Conservation (phyloP, 2,113 vertebrate species). For the Brachyhypopomus gauderio region DNA sequence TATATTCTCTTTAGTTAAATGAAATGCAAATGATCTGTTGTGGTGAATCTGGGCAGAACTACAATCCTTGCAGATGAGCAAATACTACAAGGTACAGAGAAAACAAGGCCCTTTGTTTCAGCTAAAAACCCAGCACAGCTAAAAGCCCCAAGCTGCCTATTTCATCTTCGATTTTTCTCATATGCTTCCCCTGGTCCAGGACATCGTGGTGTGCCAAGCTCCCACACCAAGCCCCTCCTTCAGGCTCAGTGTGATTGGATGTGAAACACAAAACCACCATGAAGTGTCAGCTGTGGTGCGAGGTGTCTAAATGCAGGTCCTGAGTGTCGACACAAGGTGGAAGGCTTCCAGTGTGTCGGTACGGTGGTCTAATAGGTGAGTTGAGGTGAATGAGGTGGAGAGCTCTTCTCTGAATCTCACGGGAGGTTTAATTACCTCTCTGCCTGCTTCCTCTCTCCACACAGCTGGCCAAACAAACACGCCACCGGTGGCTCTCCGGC, state of each 20-base stretch:
- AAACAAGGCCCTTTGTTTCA: slow-evolving; percentile 41
- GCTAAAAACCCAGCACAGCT: slow-evolving; percentile 11
- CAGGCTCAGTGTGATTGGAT: slow-evolving; percentile 23
- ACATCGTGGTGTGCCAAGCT: slow-evolving; percentile 37
- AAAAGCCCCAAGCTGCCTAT: slow-evolving; percentile 43
- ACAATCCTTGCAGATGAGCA: slow-evolving; percentile 64
- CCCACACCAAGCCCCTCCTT: slow-evolving; percentile 33
- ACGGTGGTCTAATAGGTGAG: slow-evolving; percentile 3
- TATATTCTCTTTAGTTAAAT: slow-evolving; percentile 82
- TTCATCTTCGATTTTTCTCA: slow-evolving; percentile 43
- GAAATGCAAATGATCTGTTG: slow-evolving; percentile 57
- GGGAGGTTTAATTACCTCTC: slow-evolving; percentile 18
- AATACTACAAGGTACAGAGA: slow-evolving; percentile 50
- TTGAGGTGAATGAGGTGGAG: not conserved
- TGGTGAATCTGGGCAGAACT: slow-evolving; percentile 34
- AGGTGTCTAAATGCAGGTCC: slow-evolving; percentile 29
- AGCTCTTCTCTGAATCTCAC: slow-evolving; percentile 12
- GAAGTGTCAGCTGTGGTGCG: slow-evolving; percentile 16
- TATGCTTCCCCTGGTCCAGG: slow-evolving; percentile 29
- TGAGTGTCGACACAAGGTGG: slow-evolving; percentile 38
- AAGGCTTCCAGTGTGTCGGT: slow-evolving; percentile 1
- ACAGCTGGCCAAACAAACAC: slow-evolving; percentile 29
- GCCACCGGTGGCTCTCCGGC: not conserved
- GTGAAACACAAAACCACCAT: slow-evolving; percentile 28
- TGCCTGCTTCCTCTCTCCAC: not conserved